These are phyloP conservation scores for Philypnodon macrostomus DNA, from an alignment of 2,797 vertebrate species.

Conservation along the genomic window DNA sequence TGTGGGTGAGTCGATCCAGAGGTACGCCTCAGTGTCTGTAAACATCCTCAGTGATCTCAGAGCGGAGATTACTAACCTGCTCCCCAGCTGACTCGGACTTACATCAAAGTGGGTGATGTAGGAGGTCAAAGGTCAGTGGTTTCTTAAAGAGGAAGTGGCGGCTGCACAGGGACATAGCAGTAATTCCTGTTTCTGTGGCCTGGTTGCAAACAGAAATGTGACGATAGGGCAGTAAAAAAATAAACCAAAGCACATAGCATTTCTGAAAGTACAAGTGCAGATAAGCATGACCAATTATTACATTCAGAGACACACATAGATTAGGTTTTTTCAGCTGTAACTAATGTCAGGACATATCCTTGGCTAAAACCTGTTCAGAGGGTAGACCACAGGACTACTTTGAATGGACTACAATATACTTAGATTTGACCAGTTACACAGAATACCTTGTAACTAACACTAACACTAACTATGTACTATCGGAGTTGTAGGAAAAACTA, in stretches of 20 bases:
- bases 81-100: slow-evolving; percentile 60
- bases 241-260: slow-evolving; percentile 20
- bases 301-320: slow-evolving; percentile 13
- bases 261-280: slow-evolving; percentile 12
- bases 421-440: too few relatives aligned
- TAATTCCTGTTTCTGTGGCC: slow-evolving; percentile 19
- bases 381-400: too few relatives aligned
- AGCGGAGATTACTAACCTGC: slow-evolving; percentile 63
- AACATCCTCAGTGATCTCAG: slow-evolving; percentile 47
- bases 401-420: too few relatives aligned
- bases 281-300: slow-evolving; percentile 40
- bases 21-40: slow-evolving; percentile 38
- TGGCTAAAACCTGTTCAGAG: too few relatives aligned
- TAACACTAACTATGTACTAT: too few relatives aligned
- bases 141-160: slow-evolving; percentile 63
- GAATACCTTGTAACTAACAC: too few relatives aligned
- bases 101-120: slow-evolving; percentile 58
- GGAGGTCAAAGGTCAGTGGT: slow-evolving; percentile 61
- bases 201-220: slow-evolving; percentile 11
- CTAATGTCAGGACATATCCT: slow-evolving; percentile 24
- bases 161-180: slow-evolving; percentile 24
- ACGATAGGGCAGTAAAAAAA: slow-evolving; percentile 3
- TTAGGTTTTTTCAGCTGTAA: slow-evolving; percentile 9
- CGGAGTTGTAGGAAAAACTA: too few relatives aligned
- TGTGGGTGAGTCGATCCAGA: slow-evolving; percentile 17